Evolutionary conservation across 2,888 invertebrate species (phyloP).

Genomic region (Branchipolynoe longqiensis): DNA sequence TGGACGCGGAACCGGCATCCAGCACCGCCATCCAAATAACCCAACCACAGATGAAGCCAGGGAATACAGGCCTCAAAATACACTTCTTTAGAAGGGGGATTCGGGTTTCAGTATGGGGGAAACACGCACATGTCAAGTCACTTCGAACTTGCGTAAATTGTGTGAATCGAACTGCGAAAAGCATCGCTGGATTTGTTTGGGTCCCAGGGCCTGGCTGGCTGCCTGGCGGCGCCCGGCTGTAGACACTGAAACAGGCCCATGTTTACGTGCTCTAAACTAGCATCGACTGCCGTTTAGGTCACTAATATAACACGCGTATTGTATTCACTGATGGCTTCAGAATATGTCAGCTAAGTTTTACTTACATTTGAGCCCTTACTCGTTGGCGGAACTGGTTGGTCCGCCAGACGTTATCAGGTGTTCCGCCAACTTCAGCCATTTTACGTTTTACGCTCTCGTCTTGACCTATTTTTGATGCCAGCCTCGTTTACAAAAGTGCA

Average conservation of each 20-base stretch:
- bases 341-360: slow-evolving; percentile 3
- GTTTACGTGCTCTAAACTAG: background rate
- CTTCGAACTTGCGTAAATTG: too few relatives aligned
- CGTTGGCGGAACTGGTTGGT: slow-evolving; percentile 27
- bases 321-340: background rate
- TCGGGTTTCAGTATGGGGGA: too few relatives aligned
- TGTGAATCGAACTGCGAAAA: slow-evolving; percentile 16
- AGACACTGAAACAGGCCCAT: background rate
- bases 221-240: background rate
- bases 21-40: too few relatives aligned
- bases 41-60: too few relatives aligned
- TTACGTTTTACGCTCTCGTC: too few relatives aligned
- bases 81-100: too few relatives aligned
- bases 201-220: background rate
- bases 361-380: slow-evolving; percentile 53
- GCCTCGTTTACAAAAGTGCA: background rate
- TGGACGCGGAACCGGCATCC: too few relatives aligned
- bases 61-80: too few relatives aligned
- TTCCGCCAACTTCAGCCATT: slow-evolving; percentile 33
- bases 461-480: slow-evolving; percentile 24
- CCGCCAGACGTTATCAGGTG: slow-evolving; percentile 32
- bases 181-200: slow-evolving; percentile 10
- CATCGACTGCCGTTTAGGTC: background rate
- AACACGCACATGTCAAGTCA: too few relatives aligned
- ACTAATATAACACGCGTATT: background rate